Percentiles rank a stretch among this genome's conserved stretches.
phyloP scores from a whole-genome alignment of 2,888 invertebrate genomes.

The Eustalomyia histrio region DNA sequence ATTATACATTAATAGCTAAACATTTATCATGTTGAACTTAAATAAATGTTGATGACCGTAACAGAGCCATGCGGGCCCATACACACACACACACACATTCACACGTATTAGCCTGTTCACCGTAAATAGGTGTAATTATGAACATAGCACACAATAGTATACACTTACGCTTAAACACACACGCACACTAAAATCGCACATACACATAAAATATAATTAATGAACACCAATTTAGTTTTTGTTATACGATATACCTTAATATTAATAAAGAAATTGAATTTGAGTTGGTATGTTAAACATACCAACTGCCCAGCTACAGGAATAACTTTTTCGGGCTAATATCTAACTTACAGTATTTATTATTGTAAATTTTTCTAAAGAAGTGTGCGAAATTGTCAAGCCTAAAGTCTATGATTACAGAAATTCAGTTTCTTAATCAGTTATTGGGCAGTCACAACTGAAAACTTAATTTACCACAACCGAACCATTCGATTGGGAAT shows the following conservation, averaged over 20 bases:
- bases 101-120: conserved; percentile 21
- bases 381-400: no score
- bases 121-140: conserved; percentile 62
- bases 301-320: no score
- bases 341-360: no score
- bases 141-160: conserved; percentile 28
- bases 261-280: no score
- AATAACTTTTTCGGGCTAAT: no score
- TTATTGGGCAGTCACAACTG: no score
- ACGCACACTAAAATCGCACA: background rate
- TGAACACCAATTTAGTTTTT: conserved; percentile 49
- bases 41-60: conserved; percentile 66
- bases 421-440: no score
- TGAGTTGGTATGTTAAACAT: no score
- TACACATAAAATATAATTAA: conserved; percentile 51
- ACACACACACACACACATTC: conserved; percentile 11
- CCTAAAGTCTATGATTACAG: no score
- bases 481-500: no score
- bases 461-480: no score
- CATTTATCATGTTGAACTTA: conserved; percentile 74
- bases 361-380: no score
- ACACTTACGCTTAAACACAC: conserved; percentile 4
- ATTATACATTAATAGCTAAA: conserved; percentile 77
- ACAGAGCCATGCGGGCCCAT: conserved; percentile 33
- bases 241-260: background rate